A percentile compares a stretch with the other conserved stretches of the same genome.
phyloP scores from a whole-genome alignment of 2,888 invertebrate species.

The Neoitamus cyanurus region DNA sequence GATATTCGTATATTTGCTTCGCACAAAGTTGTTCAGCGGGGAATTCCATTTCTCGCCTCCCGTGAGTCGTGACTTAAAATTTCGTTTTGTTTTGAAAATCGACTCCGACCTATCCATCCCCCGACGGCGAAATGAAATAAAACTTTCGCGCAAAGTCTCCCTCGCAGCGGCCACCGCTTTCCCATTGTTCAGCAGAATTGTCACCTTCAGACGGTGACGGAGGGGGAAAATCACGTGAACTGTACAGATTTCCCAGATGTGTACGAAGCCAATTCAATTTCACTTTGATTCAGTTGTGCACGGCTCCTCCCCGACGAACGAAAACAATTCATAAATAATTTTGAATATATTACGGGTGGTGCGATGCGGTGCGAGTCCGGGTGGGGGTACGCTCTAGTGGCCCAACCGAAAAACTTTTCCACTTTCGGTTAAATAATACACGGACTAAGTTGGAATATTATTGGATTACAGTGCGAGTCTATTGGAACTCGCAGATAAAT shows the following conservation, averaged over 20 bases:
- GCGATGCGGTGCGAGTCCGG: neutral
- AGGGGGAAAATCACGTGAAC: neutral
- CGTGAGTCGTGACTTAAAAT: neutral
- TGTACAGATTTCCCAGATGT: slow-evolving; percentile 24
- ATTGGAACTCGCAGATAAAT: slow-evolving; percentile 28
- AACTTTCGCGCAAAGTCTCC: neutral
- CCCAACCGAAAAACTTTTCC: slow-evolving; percentile 14
- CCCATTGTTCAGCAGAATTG: neutral
- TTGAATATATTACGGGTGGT: slow-evolving; percentile 23
- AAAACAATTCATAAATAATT: slow-evolving; percentile 42
- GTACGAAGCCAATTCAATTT: slow-evolving; percentile 30
- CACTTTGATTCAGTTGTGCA: slow-evolving; percentile 24
- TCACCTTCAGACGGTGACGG: neutral
- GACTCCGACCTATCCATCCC: neutral
- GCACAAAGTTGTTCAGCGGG: neutral
- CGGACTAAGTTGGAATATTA: slow-evolving; percentile 39
- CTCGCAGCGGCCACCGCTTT: neutral
- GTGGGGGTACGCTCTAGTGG: neutral
- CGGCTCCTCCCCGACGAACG: neutral
- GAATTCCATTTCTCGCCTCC: neutral
- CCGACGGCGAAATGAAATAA: neutral
- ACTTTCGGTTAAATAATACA: slow-evolving; percentile 32
- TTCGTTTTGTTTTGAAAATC: neutral
- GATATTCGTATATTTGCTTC: neutral
- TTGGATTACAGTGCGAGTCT: slow-evolving; percentile 26